Evolutionary conservation across 2,113 vertebrate species (phyloP), one percentile per base, ranked within the genome.

Genomic region (Hyperoodon ampullatus): DNA sequence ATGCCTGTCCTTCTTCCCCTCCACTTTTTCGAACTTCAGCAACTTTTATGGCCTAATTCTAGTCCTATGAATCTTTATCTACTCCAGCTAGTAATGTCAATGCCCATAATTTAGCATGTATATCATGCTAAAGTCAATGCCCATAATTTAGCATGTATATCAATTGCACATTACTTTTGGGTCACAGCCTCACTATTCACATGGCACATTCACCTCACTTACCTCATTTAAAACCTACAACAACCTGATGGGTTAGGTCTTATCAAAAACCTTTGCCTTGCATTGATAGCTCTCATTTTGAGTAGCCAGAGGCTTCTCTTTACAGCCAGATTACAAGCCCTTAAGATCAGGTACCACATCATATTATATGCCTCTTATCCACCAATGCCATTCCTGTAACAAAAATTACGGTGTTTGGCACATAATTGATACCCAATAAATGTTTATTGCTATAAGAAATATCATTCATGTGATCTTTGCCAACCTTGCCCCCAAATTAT

Each of bases 181-280:
- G 35, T 71, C 26, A 33, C 47, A 63, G 28, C 26, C 71, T 90
- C 68, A 47, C 30, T 63, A 50, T 72, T 92, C 23, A 66, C 61
- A 33, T 72, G 70, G 53, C 21, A 39, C 2, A 8, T 70, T 77
- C 8, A 50, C 21, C 47, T 94, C 47, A 15, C 8, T 89, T 35
- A 44, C 39, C 23, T 93, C 47, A 16, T 81, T 91, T 93, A 89
- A 94, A 93, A 82, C 23, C 44, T 65, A 58, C 14, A 88, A 33
- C 16, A 81, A 50, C 47, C 33, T 53, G 5, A 60, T 88, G 85
- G 42, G 66, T 96, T 78, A 93, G 24, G 8, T 94, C 47, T 87
- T 95, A 92, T 55, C 28, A 66, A 66, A 71, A 83, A 55, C 60
- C 24, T 92, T 90, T 88, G 23, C 24, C 8, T 82, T 96, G 2